Evolutionary conservation across 2,113 vertebrate species (phyloP), one percentile per base, ranked within the genome.

Genomic region (Sylvia atricapilla): DNA sequence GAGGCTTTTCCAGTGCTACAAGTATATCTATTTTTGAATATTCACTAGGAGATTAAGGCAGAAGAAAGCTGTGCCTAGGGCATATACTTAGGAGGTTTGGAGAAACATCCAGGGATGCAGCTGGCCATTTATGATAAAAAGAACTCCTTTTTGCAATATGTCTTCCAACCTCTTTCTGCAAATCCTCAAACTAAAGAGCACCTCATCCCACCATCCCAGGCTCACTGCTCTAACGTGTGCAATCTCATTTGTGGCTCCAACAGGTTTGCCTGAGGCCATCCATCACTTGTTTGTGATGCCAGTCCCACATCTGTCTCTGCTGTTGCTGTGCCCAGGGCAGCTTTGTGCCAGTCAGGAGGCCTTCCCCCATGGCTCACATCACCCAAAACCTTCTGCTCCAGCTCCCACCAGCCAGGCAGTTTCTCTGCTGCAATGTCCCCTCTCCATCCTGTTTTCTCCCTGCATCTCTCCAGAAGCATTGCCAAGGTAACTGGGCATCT

Each of bases 1-100:
- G 90, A 96, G 78, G 94, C 86, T 97, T 95, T 95, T 91, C 95
- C 89, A 90, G 70, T 68, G 84, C 78, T 92, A 88, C 86, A 86
- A 91, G 60, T 90, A 83, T 82, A 90, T 68, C 72, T 96, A 49
- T 93, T 89, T 90, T 84, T 90, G 80, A 92, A 94, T 96, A 96
- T 95, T 95, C 94, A 89, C 91, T 78, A 89, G 80, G 80, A 93
- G 89, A 96, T 96, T 90, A 96, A 89, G 79, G 41, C 24, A 96
- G 68, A 94, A 94, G 95, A 94, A 95, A 95, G 87, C 72, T 19
- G 18, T 78, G 92, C 94, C 93, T 89, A 81, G 55, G 96, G 95
- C 83, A 92, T 68, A 86, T 52, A 80, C 87, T 84, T 47, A 70
- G 63, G 52, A 73, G 43, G 73, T 55, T 70, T 78, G 73, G 44